These are phyloP conservation scores for Drosophila ercepeae DNA, from an alignment of 1,140 invertebrate genomes.

Conservation along the genomic window DNA sequence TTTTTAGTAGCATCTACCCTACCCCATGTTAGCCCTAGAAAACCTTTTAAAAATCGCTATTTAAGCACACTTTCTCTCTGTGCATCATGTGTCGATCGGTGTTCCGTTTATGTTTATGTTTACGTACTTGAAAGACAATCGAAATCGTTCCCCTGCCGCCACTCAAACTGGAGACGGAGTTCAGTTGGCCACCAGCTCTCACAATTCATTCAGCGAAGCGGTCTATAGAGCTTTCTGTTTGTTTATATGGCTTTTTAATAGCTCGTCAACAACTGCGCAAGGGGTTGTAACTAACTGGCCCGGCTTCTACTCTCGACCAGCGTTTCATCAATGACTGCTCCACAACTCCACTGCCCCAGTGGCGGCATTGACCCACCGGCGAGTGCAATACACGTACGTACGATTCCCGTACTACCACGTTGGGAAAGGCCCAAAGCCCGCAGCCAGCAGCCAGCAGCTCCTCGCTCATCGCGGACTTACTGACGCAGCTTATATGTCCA, in stretches of 20 bases:
- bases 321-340: slow-evolving; percentile 60
- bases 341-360: slow-evolving; percentile 31
- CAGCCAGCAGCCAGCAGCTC: neutral
- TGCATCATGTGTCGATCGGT: slow-evolving; percentile 7
- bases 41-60: too few relatives aligned
- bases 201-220: slow-evolving; percentile 43
- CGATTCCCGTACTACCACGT: neutral
- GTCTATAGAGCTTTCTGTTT: slow-evolving; percentile 48
- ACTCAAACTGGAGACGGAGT: slow-evolving; percentile 3
- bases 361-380: slow-evolving; percentile 41
- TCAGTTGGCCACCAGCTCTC: slow-evolving; percentile 16
- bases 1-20: too few relatives aligned
- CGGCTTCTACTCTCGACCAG: slow-evolving; percentile 18
- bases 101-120: slow-evolving; percentile 42
- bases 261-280: slow-evolving; percentile 59
- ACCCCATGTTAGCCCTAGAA: too few relatives aligned
- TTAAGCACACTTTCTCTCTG: neutral
- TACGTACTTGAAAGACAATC: slow-evolving; percentile 68
- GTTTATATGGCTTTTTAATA: slow-evolving; percentile 78
- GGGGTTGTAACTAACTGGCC: slow-evolving; percentile 59
- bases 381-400: slow-evolving; percentile 25
- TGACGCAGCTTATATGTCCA: slow-evolving; percentile 7
- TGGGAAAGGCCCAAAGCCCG: slow-evolving; percentile 34
- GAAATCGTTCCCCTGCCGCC: slow-evolving; percentile 17
- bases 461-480: neutral